Evolutionary conservation across 2,113 vertebrate genomes (phyloP).

Genomic region (Corythornis cristatus): DNA sequence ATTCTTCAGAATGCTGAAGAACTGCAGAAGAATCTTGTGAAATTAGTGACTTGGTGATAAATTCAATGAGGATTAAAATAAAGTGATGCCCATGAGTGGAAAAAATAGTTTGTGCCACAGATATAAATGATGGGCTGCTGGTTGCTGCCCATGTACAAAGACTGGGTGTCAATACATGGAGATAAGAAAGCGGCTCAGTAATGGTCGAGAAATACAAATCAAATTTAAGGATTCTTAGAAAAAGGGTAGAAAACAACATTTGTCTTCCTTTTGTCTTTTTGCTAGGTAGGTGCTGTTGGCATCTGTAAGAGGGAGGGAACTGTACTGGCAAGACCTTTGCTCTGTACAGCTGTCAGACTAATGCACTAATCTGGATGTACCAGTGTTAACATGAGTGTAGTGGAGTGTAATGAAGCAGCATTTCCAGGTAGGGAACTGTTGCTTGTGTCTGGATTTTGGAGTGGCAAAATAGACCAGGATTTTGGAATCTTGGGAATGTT

Average conservation of each 20-base stretch:
- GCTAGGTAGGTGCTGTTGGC: neutral
- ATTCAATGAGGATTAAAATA: constrained; percentile 9
- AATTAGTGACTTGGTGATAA: constrained; percentile 50
- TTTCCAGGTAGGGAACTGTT: neutral
- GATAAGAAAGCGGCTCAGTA: neutral
- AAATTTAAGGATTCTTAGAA: neutral
- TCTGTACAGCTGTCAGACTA: neutral
- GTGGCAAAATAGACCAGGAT: neutral
- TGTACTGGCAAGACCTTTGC: neutral
- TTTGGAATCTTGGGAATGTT: neutral
- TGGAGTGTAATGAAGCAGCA: neutral
- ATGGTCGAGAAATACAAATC: neutral
- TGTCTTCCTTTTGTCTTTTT: neutral
- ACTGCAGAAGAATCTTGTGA: constrained; percentile 37
- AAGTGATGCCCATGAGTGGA: constrained; percentile 19
- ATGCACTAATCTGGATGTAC: neutral
- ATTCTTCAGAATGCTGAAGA: neutral
- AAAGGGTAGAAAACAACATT: neutral
- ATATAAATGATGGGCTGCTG: neutral
- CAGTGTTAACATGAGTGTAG: neutral
- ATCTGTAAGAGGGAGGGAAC: neutral
- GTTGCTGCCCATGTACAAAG: neutral
- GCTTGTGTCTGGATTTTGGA: accelerated
- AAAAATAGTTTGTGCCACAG: constrained; percentile 2
- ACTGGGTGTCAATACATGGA: neutral